Evolutionary conservation across 1,140 invertebrate species (phyloP).

Genomic region (Brachystomella parvula): DNA sequence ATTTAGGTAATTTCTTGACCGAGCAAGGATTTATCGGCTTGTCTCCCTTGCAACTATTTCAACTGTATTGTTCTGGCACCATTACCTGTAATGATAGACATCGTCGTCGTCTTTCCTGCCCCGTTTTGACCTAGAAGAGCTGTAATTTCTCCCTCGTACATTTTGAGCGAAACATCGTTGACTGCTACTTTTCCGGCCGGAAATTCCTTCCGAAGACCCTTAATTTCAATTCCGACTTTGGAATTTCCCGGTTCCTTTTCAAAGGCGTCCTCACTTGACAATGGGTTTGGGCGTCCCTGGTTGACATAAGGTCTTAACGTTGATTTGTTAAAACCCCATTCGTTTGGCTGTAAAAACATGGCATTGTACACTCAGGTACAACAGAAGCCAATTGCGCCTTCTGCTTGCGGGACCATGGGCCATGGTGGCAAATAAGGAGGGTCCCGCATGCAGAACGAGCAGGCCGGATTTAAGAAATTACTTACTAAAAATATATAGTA

Average conservation of each 20-base stretch:
- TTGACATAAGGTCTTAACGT: not conserved
- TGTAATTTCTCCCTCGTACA: constrained; percentile 31
- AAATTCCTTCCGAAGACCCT: constrained; percentile 20
- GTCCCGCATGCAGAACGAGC: not conserved
- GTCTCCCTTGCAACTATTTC: too few relatives aligned
- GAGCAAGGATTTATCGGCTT: not conserved
- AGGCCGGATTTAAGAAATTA: not conserved
- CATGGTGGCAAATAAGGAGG: too few relatives aligned
- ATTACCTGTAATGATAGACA: constrained; percentile 71
- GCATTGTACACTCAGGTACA: not conserved
- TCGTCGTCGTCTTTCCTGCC: constrained; percentile 72
- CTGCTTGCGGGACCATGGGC: too few relatives aligned
- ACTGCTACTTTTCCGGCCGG: constrained; percentile 17
- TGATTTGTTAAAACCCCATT: not conserved
- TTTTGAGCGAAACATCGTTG: constrained; percentile 17
- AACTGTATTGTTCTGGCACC: too few relatives aligned
- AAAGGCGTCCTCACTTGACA: not conserved
- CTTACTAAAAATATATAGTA: constrained; percentile 23
- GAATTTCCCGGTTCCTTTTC: not conserved
- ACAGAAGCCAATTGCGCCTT: not conserved
- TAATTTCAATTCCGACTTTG: constrained; percentile 9
- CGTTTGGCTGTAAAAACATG: not conserved
- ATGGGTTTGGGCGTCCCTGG: too few relatives aligned
- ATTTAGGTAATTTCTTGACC: not conserved
- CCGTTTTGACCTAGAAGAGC: constrained; percentile 44